These are phyloP conservation scores for Podilymbus podiceps DNA, from an alignment of 2,113 vertebrate genomes.

Conservation along the genomic window DNA sequence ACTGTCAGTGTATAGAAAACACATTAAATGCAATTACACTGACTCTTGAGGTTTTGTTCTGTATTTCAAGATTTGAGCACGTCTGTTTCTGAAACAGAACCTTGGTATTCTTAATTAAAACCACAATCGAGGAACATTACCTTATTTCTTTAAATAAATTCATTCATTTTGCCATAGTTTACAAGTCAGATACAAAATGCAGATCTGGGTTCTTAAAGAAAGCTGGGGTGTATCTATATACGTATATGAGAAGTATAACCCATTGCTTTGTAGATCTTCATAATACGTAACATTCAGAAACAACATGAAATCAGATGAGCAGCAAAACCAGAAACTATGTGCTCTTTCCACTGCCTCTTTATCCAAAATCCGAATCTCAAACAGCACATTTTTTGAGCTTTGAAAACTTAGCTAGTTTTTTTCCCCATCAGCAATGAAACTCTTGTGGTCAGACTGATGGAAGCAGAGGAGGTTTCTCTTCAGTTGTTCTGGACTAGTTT, in stretches of 20 bases:
- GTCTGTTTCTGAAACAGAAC: background rate
- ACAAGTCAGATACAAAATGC: background rate
- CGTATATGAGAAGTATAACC: background rate
- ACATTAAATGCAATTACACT: background rate
- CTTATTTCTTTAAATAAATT: background rate
- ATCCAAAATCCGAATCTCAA: background rate
- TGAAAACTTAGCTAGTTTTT: background rate
- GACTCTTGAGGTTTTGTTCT: background rate
- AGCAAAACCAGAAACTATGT: background rate
- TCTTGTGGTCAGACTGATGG: background rate
- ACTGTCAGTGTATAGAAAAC: background rate
- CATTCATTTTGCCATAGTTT: background rate
- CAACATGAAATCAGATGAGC: background rate
- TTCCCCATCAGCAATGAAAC: background rate
- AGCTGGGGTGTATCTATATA: background rate
- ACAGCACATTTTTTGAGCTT: background rate
- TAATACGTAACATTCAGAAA: background rate
- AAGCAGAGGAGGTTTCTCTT: background rate
- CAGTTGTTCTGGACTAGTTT: background rate
- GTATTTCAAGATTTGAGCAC: background rate
- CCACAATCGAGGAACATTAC: background rate
- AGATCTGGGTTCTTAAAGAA: background rate
- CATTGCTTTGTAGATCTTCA: background rate
- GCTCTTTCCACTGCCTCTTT: background rate
- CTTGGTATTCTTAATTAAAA: background rate